Percentiles rank a stretch among this genome's conserved stretches.
Conservation (phyloP, 2,888 invertebrate species). For the Bruchidius siliquastri region DNA sequence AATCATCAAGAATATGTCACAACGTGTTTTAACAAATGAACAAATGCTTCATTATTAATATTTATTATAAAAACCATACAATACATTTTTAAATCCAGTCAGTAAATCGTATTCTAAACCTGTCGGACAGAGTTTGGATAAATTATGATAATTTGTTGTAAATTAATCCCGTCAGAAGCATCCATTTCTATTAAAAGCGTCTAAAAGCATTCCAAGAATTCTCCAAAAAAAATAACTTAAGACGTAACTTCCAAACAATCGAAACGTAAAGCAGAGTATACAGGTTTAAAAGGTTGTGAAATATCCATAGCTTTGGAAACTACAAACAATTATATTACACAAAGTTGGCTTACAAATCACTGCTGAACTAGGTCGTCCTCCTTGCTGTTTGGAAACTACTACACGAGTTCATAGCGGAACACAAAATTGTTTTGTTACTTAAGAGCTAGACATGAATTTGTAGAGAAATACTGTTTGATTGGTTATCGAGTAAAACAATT, state of each 20-base stretch:
- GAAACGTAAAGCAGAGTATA: background rate
- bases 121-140: too few species aligned
- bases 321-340: background rate
- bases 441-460: background rate
- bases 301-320: background rate
- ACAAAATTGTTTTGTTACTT: background rate
- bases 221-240: too few species aligned
- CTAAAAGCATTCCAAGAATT: too few species aligned
- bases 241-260: background rate
- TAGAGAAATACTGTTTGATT: background rate
- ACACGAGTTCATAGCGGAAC: background rate
- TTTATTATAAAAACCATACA: too few species aligned
- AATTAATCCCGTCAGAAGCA: too few species aligned
- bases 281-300: background rate
- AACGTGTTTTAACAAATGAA: too few species aligned
- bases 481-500: background rate
- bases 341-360: background rate
- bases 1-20: too few species aligned
- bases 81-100: too few species aligned
- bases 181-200: too few species aligned
- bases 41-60: too few species aligned
- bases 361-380: background rate
- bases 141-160: too few species aligned
- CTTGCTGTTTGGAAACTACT: background rate
- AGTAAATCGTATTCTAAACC: too few species aligned